phyloP scores from a whole-genome alignment of 2,888 invertebrate genomes.

The Ctena decussata region DNA sequence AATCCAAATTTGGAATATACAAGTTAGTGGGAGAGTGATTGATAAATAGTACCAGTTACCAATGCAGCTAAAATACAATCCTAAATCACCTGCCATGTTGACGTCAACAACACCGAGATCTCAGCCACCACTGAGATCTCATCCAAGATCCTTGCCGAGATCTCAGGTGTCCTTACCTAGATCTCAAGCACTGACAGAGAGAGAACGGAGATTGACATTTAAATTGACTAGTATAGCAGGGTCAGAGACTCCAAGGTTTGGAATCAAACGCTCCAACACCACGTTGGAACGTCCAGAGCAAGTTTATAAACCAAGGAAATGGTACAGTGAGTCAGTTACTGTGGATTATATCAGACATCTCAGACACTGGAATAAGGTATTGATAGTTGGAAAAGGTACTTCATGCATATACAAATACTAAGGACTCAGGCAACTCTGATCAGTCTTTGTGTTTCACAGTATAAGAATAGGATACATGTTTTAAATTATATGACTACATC shows the following conservation, averaged over 20 bases:
- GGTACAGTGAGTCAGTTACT: constrained; percentile 36
- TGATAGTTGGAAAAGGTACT: no score
- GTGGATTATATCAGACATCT: constrained; percentile 52
- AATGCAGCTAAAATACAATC: neutral
- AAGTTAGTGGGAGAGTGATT: neutral
- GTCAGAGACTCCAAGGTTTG: constrained; percentile 17
- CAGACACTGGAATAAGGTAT: constrained; percentile 52
- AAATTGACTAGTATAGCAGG: neutral
- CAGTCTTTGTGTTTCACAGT: no score
- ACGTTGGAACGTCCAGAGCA: constrained; percentile 37
- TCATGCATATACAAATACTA: no score
- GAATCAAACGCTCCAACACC: constrained; percentile 48
- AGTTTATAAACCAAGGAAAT: constrained; percentile 44
- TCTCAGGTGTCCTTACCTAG: neutral
- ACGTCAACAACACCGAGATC: neutral
- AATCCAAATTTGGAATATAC: no score
- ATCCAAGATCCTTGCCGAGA: neutral
- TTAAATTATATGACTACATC: no score
- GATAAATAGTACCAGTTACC: no score
- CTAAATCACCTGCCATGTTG: neutral
- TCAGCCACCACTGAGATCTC: neutral
- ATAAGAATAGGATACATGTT: no score
- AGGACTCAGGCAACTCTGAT: no score
- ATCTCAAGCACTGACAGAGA: neutral
- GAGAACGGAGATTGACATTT: neutral